These are phyloP conservation scores for Xestobium rufovillosum DNA, from an alignment of 2,888 invertebrate genomes.

Conservation along the genomic window DNA sequence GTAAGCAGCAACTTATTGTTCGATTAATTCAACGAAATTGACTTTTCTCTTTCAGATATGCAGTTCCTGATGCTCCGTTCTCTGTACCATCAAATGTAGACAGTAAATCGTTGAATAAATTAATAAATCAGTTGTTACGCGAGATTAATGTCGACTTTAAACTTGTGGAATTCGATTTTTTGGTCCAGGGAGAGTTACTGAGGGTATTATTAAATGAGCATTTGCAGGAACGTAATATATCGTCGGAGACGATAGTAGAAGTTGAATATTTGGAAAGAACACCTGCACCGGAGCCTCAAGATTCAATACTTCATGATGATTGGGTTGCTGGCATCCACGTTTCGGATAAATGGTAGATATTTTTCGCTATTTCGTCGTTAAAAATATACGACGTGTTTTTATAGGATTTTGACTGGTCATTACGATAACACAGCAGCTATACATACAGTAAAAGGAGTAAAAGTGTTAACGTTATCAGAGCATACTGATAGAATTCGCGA, in stretches of 20 bases:
- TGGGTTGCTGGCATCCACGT: slow-evolving; percentile 70
- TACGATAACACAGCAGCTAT: slow-evolving; percentile 90
- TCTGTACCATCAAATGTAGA: slow-evolving; percentile 70
- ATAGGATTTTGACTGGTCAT: slow-evolving; percentile 82
- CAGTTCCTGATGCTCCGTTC: slow-evolving; percentile 77
- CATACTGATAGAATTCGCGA: slow-evolving; percentile 84
- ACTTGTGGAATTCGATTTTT: slow-evolving; percentile 74
- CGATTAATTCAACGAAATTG: slow-evolving; percentile 4
- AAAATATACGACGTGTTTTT: slow-evolving; percentile 26
- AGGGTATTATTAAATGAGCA: slow-evolving; percentile 65
- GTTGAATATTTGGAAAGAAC: slow-evolving; percentile 88
- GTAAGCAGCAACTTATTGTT: slow-evolving; percentile 46
- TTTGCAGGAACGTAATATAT: slow-evolving; percentile 64
- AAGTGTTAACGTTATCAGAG: slow-evolving; percentile 74
- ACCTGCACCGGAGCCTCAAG: slow-evolving; percentile 87
- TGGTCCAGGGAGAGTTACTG: slow-evolving; percentile 77
- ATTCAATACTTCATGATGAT: slow-evolving; percentile 90
- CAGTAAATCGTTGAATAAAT: slow-evolving; percentile 61
- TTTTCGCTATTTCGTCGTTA: not conserved
- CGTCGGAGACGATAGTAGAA: slow-evolving; percentile 77
- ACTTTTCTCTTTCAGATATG: slow-evolving; percentile 55
- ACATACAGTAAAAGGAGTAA: slow-evolving; percentile 81
- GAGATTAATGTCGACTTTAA: slow-evolving; percentile 46
- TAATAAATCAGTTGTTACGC: slow-evolving; percentile 71
- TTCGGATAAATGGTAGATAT: slow-evolving; percentile 29